Evolutionary conservation across 2,888 invertebrate genomes (phyloP).

Genomic region (Coecobrya sp.): DNA sequence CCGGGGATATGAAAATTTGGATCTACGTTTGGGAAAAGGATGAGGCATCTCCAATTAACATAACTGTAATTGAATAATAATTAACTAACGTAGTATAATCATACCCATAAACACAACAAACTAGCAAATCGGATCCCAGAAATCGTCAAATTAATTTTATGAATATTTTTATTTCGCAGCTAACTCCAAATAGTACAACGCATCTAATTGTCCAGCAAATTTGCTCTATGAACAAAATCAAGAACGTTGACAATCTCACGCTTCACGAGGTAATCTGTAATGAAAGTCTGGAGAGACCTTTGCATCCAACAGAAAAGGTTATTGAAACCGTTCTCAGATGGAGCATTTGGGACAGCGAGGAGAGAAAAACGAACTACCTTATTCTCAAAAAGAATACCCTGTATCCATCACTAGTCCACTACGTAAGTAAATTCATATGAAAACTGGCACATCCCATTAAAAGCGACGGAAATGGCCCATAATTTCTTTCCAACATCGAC

Average conservation of each 20-base stretch:
- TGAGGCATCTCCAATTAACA: slow-evolving; percentile 83
- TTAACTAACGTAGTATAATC: background rate
- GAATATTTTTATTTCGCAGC: slow-evolving; percentile 62
- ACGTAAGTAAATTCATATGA: slow-evolving; percentile 87
- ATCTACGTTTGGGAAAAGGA: slow-evolving; percentile 91
- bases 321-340: slow-evolving; percentile 91
- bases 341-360: slow-evolving; percentile 96
- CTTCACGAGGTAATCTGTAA: slow-evolving; percentile 94
- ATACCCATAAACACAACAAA: too few species aligned
- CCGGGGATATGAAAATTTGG: slow-evolving; percentile 90
- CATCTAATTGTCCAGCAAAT: slow-evolving; percentile 83
- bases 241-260: slow-evolving; percentile 90
- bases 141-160: background rate
- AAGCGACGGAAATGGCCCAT: background rate
- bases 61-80: slow-evolving; percentile 82
- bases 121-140: background rate
- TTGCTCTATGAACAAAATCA: slow-evolving; percentile 75
- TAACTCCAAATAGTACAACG: slow-evolving; percentile 84
- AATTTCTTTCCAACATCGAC: background rate
- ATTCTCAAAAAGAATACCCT: slow-evolving; percentile 89
- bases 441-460: background rate
- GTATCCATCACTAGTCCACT: slow-evolving; percentile 87
- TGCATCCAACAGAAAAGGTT: slow-evolving; percentile 93
- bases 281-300: slow-evolving; percentile 92
- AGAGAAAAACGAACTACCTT: slow-evolving; percentile 94